A percentile compares a stretch with the other conserved stretches of the same genome.
These are phyloP conservation scores for Camponotus vicinus DNA, from an alignment of 1,140 invertebrate genomes.

Conservation along the genomic window DNA sequence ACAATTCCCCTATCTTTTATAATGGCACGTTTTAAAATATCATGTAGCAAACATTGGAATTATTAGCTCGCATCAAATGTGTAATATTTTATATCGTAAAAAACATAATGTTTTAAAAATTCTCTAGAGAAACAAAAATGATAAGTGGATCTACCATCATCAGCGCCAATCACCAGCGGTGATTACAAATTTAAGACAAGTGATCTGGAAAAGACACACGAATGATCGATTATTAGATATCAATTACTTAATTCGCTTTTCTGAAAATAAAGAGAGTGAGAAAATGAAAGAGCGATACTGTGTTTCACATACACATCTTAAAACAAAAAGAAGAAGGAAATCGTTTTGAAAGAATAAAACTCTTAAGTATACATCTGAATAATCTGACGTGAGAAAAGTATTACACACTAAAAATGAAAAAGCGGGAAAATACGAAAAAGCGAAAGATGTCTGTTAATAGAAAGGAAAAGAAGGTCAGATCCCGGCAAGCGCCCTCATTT, in stretches of 20 bases:
- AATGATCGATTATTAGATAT: background rate
- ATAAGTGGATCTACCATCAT: background rate
- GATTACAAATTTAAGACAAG: conserved; percentile 19
- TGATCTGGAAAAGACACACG: background rate
- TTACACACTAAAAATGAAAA: background rate
- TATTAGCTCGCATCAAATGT: conserved; percentile 3
- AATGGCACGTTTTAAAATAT: background rate
- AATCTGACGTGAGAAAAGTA: conserved; percentile 46
- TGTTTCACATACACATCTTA: background rate
- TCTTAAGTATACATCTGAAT: conserved; percentile 38
- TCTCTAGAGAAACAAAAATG: conserved; percentile 15
- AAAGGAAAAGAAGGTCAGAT: conserved; percentile 72
- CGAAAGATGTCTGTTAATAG: conserved; percentile 32
- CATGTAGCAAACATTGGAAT: background rate
- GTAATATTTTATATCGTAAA: conserved; percentile 11
- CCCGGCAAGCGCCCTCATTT: conserved; percentile 70
- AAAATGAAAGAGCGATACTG: conserved; percentile 1
- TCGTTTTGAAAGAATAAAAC: conserved; percentile 50
- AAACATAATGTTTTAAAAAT: background rate
- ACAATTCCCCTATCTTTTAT: conserved; percentile 5
- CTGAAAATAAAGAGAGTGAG: background rate
- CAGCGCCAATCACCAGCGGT: background rate
- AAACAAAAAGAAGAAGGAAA: background rate
- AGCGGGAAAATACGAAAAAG: conserved; percentile 44
- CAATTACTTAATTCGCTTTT: too few species aligned